Evolutionary conservation across 2,797 vertebrate species (phyloP), one percentile per base, ranked within the genome.

Genomic region (Mastacembelus armatus): DNA sequence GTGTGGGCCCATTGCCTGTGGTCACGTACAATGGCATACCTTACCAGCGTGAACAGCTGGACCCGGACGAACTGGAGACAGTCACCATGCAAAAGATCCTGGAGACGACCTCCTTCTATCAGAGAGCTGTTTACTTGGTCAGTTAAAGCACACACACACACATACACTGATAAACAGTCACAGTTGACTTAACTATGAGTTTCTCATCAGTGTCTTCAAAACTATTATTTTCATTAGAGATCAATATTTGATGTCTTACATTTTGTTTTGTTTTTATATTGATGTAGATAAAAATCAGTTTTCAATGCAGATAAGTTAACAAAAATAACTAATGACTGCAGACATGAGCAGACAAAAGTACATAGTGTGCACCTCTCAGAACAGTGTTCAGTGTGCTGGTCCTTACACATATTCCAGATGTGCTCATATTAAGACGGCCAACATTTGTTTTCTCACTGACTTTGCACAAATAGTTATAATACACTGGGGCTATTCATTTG

Each of bases 61-160:
- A 98, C 84, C 95, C 98, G 0, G 98, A 99, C 49, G 98, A 99
- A 73, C 85, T 99, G 77, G 98, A 99, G 88, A 98, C 97, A 0
- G 92, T 96, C 61, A 95, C 96, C 55, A 98, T 99, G 98, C 97
- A 99, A 87, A 99, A 98, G 92, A 98, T 99, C 81, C 89, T 99
- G 75, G 98, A 99, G 87, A 96, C 96, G 35, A 99, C 97, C 4
- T 90, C 94, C 71, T 95, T 96, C 89, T 99, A 95, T 88, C 98
- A 99, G 87, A 94, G 96, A 74, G 96, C 96, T 0, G 96, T 97
- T 7, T 99, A 99, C 88, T 82, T 99, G 95, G 98, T 99, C 85
- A 89, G 95, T 91, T 1, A n/a, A 4, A 55, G 12, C 35, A 5
- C 14, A n/a, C 11, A 19, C 44, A 39, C 21, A 42, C 30, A 15